A percentile compares a stretch with the other conserved stretches of the same genome.
Conservation (phyloP, 2,888 invertebrate species). For the Nasonovia ribisnigri region DNA sequence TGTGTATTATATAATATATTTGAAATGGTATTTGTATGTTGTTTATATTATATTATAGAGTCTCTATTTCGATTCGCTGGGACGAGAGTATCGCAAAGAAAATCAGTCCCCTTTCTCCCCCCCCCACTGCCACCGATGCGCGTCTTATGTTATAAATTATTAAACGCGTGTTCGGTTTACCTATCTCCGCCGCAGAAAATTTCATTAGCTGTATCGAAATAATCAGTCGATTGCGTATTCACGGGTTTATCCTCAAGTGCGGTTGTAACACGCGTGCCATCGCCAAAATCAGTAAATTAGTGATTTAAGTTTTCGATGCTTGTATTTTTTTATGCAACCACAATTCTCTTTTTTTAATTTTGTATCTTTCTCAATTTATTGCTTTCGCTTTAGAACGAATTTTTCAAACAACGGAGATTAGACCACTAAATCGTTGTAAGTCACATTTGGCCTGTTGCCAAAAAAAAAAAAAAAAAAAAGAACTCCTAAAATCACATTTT, state of each 20-base stretch:
- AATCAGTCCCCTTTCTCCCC: not conserved
- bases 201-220: not conserved
- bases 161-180: not conserved
- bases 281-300: not conserved
- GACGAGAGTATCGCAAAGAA: not conserved
- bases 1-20: not conserved
- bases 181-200: not conserved
- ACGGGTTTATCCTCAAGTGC: not conserved
- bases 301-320: not conserved
- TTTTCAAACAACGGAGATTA: not conserved
- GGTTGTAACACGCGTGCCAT: not conserved
- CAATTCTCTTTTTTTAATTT: too few species aligned
- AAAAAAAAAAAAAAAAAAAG: not conserved
- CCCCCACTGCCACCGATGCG: accelerated
- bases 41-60: not conserved
- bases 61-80: not conserved
- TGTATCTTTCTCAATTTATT: not conserved
- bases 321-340: too few species aligned
- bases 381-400: not conserved
- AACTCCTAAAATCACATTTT: not conserved
- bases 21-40: not conserved
- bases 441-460: not conserved
- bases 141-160: not conserved
- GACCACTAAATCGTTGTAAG: not conserved
- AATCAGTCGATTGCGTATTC: not conserved